These are phyloP conservation scores for Ctena decussata DNA, from an alignment of 2,888 invertebrate species.

Conservation along the genomic window DNA sequence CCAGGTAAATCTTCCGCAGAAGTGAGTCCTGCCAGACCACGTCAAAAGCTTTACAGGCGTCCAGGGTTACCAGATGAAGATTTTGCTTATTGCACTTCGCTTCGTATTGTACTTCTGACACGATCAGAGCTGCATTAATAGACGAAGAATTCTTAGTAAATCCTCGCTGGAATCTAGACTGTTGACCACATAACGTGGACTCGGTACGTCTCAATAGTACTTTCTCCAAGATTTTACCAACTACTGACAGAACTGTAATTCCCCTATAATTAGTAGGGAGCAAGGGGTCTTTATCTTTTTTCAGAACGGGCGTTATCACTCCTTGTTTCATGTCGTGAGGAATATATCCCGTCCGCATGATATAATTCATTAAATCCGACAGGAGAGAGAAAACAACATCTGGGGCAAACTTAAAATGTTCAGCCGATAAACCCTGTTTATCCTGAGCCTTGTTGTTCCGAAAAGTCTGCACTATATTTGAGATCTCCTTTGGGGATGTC, in stretches of 20 bases:
- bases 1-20: no score
- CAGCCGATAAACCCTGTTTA: not conserved
- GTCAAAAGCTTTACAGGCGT: no score
- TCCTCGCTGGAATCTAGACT: not conserved
- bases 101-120: no score
- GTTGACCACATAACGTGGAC: not conserved
- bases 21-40: no score
- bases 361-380: not conserved
- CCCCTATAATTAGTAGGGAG: not conserved
- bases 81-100: no score
- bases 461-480: not conserved
- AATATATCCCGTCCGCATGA: not conserved
- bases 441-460: not conserved
- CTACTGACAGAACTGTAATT: not conserved
- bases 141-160: not conserved
- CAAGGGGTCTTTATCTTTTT: not conserved
- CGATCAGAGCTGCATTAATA: no score
- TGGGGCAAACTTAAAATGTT: not conserved
- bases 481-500: not conserved
- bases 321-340: not conserved
- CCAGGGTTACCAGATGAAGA: no score
- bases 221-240: not conserved
- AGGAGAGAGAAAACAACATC: not conserved
- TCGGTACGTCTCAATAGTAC: not conserved
- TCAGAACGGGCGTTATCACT: not conserved